Conservation (phyloP, 1,140 invertebrate genomes). For the Atta texana region DNA sequence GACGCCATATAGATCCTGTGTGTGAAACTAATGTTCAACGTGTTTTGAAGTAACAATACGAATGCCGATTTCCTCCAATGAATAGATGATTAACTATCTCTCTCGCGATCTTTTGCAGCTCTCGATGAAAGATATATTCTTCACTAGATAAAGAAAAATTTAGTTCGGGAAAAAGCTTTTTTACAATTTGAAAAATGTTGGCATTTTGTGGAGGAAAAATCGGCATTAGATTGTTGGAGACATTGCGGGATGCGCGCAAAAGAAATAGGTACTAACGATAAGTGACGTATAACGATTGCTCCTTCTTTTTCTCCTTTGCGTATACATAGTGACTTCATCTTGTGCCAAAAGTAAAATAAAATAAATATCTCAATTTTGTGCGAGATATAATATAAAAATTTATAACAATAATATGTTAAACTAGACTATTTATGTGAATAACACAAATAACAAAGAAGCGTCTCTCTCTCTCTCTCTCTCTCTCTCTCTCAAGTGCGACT, state of each 20-base stretch:
- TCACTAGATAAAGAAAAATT: background rate
- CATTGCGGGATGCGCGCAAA: background rate
- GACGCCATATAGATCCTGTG: background rate
- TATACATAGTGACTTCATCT: background rate
- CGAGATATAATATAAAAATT: background rate
- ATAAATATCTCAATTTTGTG: background rate
- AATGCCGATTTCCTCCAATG: background rate
- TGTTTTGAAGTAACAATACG: background rate
- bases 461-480: too few species aligned
- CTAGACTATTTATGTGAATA: too few species aligned
- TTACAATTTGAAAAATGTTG: background rate
- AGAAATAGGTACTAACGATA: background rate
- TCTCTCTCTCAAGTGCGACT: too few species aligned
- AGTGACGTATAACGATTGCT: too few species aligned
- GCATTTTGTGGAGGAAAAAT: background rate
- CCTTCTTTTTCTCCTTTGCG: too few species aligned
- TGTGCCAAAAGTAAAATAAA: conserved; percentile 8
- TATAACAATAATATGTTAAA: background rate
- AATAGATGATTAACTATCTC: background rate
- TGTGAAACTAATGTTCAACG: background rate
- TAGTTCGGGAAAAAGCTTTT: background rate
- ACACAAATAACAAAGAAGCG: too few species aligned
- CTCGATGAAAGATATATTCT: background rate
- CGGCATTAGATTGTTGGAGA: background rate
- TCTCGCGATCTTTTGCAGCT: background rate